phyloP scores from a whole-genome alignment of 2,888 invertebrate genomes.

The Polymixis flavicincta region DNA sequence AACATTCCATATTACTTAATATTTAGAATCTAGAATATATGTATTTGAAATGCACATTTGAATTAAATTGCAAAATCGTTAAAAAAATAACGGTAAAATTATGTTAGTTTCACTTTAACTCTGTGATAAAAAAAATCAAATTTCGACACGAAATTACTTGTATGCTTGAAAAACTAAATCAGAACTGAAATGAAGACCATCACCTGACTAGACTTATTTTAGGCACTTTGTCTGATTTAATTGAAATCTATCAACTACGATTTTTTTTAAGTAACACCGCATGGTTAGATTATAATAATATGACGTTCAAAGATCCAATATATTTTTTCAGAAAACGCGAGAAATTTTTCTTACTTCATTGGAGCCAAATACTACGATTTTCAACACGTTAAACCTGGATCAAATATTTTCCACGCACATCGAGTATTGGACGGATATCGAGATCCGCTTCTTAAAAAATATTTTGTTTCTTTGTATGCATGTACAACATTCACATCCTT shows the following conservation, averaged over 20 bases:
- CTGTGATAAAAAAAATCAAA: neutral
- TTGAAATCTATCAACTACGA: neutral
- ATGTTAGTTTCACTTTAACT: neutral
- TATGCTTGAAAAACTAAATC: neutral
- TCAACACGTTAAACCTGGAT: too few species aligned
- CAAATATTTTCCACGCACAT: too few species aligned
- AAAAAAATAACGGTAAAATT: neutral
- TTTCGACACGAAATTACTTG: neutral
- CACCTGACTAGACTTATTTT: conserved; percentile 48
- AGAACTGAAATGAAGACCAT: conserved; percentile 8
- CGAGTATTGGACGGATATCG: neutral
- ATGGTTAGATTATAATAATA: neutral
- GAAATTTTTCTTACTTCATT: neutral
- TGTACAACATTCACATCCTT: too few species aligned
- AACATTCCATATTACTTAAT: neutral
- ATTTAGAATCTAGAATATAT: neutral
- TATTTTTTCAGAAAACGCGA: neutral
- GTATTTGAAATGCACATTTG: conserved; percentile 5
- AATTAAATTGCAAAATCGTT: neutral
- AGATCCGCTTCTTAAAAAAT: neutral
- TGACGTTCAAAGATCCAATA: neutral
- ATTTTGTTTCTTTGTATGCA: too few species aligned
- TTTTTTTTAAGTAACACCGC: conserved; percentile 38
- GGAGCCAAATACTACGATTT: neutral
- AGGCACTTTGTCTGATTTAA: conserved; percentile 47